Base-by-base conservation (phyloP, 2,797 vertebrate species). In the Buphagus erythrorhynchus region DNA sequence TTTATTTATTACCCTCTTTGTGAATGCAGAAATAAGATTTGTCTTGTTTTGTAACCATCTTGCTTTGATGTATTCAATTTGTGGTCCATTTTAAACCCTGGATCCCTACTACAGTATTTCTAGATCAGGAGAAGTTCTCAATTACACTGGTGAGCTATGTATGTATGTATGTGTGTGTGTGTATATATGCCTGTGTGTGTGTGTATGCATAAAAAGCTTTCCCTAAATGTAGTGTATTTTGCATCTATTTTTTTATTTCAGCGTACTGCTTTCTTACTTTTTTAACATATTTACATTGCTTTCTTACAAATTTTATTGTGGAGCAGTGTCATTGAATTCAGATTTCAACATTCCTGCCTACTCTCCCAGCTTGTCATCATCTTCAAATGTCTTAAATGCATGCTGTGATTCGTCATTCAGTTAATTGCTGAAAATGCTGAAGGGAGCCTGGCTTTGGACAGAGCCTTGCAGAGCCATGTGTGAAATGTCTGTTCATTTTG, bases 121-220 rank as follows among this genome's bases (percentile, higher is more conserved):
- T 69, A 26, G 13, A 73, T 58, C 26, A 61, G 17, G 42, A 74
- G 35, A 49, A 61, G 3, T 52, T 80, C 51, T 54, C 13, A 45
- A 20, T 48, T 85, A 57, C 54, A 22, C 55, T 63, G 38, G 16
- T 11, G 40, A 36, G 6, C 6, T 61, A 0, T 29, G 1, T 48
- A 0, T 45, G 1, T n/a, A 1, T 38, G 3, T 42, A 1, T 31
- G 6, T 61, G 4, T 66, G 1, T 57, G 1, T 38, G 35, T 22
- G 4, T 22, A 5, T 22, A 3, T 40, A 16, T 16, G 3, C 7
- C 40, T 42, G 3, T 45, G n/a, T 45, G 2, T 42, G 13, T 20
- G 3, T 26, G 7, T 19, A 2, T 22, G 6, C 28, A 55, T 38
- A 13, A 48, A 35, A 49, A n/a, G 3, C 16, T 82, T 35, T 77